phyloP scores from a whole-genome alignment of 2,113 vertebrate species.

The Equus quagga region DNA sequence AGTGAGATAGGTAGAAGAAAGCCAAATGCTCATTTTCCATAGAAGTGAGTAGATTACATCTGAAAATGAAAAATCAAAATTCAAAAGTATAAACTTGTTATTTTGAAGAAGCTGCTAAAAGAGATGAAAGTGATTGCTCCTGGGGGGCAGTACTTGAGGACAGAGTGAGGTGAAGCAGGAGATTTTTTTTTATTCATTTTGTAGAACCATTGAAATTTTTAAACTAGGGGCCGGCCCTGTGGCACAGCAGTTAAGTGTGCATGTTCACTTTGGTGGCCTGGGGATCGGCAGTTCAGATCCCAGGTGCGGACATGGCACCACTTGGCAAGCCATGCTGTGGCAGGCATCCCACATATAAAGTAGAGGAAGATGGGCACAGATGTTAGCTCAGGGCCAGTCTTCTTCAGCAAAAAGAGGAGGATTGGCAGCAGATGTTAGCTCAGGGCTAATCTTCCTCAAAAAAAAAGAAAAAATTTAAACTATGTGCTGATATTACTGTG shows the following conservation, averaged over 20 bases:
- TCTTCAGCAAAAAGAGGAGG: too few species aligned
- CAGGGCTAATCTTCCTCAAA: too few species aligned
- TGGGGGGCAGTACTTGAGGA: neutral
- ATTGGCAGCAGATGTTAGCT: too few species aligned
- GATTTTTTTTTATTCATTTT: neutral
- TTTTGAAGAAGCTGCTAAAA: conserved; percentile 6
- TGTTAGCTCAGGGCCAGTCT: too few species aligned
- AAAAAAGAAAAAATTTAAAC: neutral
- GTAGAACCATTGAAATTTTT: neutral
- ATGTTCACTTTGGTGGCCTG: too few species aligned
- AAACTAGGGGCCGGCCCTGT: neutral
- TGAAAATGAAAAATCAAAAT: neutral
- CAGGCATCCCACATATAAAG: too few species aligned
- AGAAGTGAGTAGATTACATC: neutral
- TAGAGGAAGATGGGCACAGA: too few species aligned
- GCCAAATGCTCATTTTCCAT: neutral
- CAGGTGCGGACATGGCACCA: too few species aligned
- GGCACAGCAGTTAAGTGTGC: too few species aligned
- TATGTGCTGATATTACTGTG: neutral
- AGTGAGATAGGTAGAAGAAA: neutral
- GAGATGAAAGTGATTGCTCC: neutral
- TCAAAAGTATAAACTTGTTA: neutral
- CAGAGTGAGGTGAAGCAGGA: neutral
- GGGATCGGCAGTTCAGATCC: too few species aligned
- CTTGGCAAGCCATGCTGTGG: too few species aligned